Evolutionary conservation across 2,797 vertebrate genomes (phyloP), one percentile per base, ranked within the genome.

Genomic region (Fratercula arctica): DNA sequence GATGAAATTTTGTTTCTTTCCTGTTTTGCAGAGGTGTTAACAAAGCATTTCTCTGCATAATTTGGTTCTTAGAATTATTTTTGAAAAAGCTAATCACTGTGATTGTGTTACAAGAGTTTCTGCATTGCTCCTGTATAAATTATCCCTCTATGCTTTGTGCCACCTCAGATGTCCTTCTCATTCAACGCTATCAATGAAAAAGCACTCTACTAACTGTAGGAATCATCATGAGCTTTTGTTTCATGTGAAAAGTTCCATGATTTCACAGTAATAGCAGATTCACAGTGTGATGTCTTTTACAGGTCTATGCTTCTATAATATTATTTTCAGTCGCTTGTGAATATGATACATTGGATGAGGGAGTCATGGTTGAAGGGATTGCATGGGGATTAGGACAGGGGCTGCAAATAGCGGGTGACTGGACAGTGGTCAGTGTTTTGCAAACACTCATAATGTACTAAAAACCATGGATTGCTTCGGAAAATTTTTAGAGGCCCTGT

Each of bases 181-280:
- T 74, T 87, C 78, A 87, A 31, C 6, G 21, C 21, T 10, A 6
- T 23, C 84, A 74, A 43, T 15, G 26, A 74, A 35, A 93, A 92
- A 93, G 18, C 48, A 70, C 78, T 85, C 72, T 74, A n/a, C 77
- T 53, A 90, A 93, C 74, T 77, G 66, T 56, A 89, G 86, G 86
- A 93, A 85, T 85, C 63, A 80, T 82, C 64, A 64, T 15, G 67
- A 89, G 92, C 57, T 87, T 90, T 95, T 95, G 74, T 92, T 95
- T 85, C n/a, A 51, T 45, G 33, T 85, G 78, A 87, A 95, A 95
- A 93, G 41, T 87, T 87, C 37, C 17, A 19, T 25, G 48, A 57
- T 90, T 90, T 90, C 78, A 68, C 8, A 37, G 60, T 46, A 90
- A 85, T 60, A 85, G 64, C 37, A 68, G 67, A 85, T 69, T 59